Conservation (phyloP, 92 coral and sea anemone genomes). For the Parazoanthus swiftii region DNA sequence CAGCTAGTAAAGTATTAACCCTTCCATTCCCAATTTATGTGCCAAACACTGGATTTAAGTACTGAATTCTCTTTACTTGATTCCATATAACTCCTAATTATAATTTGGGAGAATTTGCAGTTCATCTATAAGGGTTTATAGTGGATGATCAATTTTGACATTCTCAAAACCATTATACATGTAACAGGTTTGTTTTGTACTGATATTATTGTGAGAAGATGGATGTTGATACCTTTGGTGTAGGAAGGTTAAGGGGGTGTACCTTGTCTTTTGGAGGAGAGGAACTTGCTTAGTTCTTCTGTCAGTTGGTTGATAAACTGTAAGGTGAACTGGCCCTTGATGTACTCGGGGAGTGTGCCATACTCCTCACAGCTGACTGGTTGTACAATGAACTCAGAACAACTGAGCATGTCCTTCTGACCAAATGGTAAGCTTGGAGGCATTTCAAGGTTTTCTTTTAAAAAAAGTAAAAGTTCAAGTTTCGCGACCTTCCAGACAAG, state of each 20-base stretch:
- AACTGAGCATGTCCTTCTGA: not conserved
- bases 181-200: too few species aligned
- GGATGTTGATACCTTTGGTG: too few species aligned
- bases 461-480: not conserved
- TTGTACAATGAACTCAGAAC: constrained; percentile 19
- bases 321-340: constrained; percentile 63
- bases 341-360: constrained; percentile 52
- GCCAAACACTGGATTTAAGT: too few species aligned
- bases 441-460: constrained; percentile 41
- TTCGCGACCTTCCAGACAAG: too few species aligned
- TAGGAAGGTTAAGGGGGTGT: not conserved
- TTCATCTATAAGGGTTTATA: too few species aligned
- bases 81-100: too few species aligned
- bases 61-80: too few species aligned
- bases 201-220: not conserved
- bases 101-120: too few species aligned
- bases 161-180: too few species aligned
- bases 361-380: constrained; percentile 61
- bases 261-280: constrained; percentile 50
- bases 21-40: too few species aligned
- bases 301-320: constrained; percentile 59
- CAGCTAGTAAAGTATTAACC: too few species aligned
- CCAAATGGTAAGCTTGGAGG: constrained; percentile 9
- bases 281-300: constrained; percentile 38
- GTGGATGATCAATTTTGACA: too few species aligned